Percentiles rank a stretch among this genome's conserved stretches.
These are phyloP conservation scores for Sorex fumeus DNA, from an alignment of 2,113 vertebrate species.

Conservation along the genomic window DNA sequence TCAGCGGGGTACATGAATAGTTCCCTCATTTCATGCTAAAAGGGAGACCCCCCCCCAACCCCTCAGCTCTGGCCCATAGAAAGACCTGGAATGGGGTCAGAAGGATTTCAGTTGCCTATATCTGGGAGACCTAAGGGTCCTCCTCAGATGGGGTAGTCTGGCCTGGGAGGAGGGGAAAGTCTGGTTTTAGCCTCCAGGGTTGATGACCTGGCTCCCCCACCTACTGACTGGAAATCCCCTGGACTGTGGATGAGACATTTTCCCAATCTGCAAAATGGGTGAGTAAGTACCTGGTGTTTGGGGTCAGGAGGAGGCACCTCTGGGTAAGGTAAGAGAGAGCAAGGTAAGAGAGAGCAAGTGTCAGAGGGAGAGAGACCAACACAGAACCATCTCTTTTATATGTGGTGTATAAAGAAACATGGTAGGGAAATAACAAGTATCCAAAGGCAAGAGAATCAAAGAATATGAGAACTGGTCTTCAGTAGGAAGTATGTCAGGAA, in stretches of 20 bases:
- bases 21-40: background rate
- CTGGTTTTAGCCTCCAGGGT: background rate
- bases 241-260: background rate
- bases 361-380: too few species aligned
- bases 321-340: background rate
- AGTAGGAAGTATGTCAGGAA: too few species aligned
- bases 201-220: background rate
- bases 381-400: too few species aligned
- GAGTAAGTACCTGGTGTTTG: background rate
- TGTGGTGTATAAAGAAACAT: too few species aligned
- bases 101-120: constrained; percentile 16
- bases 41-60: background rate
- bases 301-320: background rate
- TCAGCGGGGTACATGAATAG: background rate
- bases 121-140: background rate
- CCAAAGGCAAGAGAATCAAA: too few species aligned
- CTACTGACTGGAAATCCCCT: background rate
- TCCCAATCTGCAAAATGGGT: background rate
- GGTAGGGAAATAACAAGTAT: too few species aligned
- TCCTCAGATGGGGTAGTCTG: background rate
- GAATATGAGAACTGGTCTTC: too few species aligned
- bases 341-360: background rate
- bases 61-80: background rate
- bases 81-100: background rate
- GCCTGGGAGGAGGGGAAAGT: background rate